Conservation (phyloP, 1,140 invertebrate genomes). For the Lerema accius region DNA sequence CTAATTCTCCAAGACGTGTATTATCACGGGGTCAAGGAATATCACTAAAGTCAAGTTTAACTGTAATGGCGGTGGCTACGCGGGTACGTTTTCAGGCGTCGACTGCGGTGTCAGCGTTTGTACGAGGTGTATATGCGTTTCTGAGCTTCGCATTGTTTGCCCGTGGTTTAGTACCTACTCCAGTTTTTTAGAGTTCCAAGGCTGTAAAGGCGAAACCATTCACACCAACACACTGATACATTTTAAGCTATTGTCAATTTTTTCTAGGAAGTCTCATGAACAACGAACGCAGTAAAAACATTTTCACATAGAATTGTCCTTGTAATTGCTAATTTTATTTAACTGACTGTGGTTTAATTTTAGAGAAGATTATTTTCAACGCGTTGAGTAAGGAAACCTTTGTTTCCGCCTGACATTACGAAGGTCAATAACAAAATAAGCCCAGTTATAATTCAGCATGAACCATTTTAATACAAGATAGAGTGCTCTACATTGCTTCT, state of each 20-base stretch:
- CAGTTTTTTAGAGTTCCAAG: slow-evolving; percentile 68
- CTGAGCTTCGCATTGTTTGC: slow-evolving; percentile 66
- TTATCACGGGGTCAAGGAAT: slow-evolving; percentile 8
- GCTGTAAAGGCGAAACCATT: slow-evolving; percentile 45
- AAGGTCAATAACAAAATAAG: too few relatives aligned
- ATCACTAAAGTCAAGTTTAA: slow-evolving; percentile 3
- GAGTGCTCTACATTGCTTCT: too few relatives aligned
- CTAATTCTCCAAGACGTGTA: neutral
- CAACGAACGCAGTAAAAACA: slow-evolving; percentile 5
- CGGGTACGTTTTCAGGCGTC: slow-evolving; percentile 56
- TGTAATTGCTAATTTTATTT: neutral
- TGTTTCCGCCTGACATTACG: too few relatives aligned
- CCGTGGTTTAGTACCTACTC: slow-evolving; percentile 59
- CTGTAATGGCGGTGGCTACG: neutral
- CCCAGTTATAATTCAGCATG: too few relatives aligned
- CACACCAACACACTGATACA: slow-evolving; percentile 2
- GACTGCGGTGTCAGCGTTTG: slow-evolving; percentile 48
- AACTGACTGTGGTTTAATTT: too few relatives aligned
- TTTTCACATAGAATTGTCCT: neutral
- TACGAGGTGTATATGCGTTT: slow-evolving; percentile 38
- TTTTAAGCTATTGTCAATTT: slow-evolving; percentile 36
- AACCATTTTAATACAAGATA: too few relatives aligned
- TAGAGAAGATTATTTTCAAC: too few relatives aligned
- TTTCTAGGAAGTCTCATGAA: neutral
- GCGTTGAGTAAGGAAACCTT: too few relatives aligned